These are phyloP conservation scores for Antheraea yamamai DNA, from an alignment of 2,888 invertebrate genomes.

Conservation along the genomic window DNA sequence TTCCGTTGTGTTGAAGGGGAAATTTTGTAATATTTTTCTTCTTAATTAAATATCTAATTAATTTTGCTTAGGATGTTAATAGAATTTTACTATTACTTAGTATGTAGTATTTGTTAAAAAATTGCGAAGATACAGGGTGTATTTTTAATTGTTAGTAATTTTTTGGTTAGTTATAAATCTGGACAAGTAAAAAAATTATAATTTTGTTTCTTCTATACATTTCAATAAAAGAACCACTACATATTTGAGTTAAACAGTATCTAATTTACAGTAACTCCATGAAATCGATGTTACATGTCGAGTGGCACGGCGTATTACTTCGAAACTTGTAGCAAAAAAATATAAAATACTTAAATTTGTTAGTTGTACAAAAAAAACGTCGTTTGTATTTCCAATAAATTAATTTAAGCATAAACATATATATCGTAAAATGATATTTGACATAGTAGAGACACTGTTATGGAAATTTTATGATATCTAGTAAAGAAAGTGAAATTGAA, in stretches of 20 bases:
- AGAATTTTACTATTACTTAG: not conserved
- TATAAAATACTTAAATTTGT: not conserved
- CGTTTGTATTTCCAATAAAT: not conserved
- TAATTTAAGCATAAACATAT: not conserved
- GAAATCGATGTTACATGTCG: too few relatives aligned
- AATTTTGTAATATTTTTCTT: conserved; percentile 39
- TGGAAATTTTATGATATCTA: not conserved
- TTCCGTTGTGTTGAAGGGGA: conserved; percentile 49
- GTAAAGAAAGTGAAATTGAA: conserved; percentile 25
- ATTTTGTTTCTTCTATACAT: not conserved
- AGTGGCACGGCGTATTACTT: too few relatives aligned
- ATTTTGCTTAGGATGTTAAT: conserved; percentile 1
- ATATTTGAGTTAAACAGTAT: not conserved
- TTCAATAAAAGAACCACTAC: not conserved
- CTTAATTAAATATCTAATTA: not conserved
- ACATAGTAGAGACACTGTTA: not conserved
- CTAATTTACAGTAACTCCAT: not conserved
- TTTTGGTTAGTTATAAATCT: too few relatives aligned
- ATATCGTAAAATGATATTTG: not conserved
- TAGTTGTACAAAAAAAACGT: not conserved
- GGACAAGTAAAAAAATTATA: too few relatives aligned
- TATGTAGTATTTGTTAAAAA: not conserved
- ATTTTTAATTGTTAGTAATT: too few relatives aligned
- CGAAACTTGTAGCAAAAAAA: not conserved
- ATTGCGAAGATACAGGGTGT: not conserved